Evolutionary conservation across 2,797 vertebrate species (phyloP), one percentile per base, ranked within the genome.

Genomic region (Pelodytes ibericus): DNA sequence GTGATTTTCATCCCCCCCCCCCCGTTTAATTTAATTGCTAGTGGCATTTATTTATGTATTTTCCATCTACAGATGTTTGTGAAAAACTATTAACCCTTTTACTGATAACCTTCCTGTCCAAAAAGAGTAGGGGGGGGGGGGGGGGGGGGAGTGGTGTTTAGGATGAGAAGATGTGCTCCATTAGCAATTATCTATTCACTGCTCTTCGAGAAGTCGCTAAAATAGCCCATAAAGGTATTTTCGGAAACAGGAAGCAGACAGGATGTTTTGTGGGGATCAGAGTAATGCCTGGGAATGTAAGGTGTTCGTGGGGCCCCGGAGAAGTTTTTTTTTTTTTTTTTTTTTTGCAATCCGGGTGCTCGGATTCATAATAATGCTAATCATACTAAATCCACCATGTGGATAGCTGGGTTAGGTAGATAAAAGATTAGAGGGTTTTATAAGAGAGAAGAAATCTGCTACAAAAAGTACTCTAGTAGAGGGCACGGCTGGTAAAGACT

Each of bases 401-500:
- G 79, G 72, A 66, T 78, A 81, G 62, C 81, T 82, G 80, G 62
- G 77, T 80, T 57, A 77, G 77, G 30, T 66, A 86, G 81, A 84
- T 76, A 87, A 80, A 74, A 81, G 81, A 83, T 82, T 83, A 81
- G 81, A 77, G 75, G 67, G 44, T 82, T 75, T 77, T 81, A 80
- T 4, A 49, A 53, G 71, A 36, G 33, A 44, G 15, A 44, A 44
- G 18, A 44, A 82, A 62, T 30, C 16, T n/a, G n/a, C 31, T 62
- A 74, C 47, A 62, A 11, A 62, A 62, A 15, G 2, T 10, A 60
- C 58, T 29, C 31, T 41, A 75, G 36, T 47, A 25, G 24, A 27
- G 25, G 33, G 18, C 58, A 56, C 39, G 22, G 47, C 13, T 58
- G 33, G 22, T n/a, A 68, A 3, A 25, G 44, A 60, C 29, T 30